Percentiles rank a stretch among this genome's conserved stretches.
Conservation (phyloP, 2,888 invertebrate genomes). For the Nomada flava region DNA sequence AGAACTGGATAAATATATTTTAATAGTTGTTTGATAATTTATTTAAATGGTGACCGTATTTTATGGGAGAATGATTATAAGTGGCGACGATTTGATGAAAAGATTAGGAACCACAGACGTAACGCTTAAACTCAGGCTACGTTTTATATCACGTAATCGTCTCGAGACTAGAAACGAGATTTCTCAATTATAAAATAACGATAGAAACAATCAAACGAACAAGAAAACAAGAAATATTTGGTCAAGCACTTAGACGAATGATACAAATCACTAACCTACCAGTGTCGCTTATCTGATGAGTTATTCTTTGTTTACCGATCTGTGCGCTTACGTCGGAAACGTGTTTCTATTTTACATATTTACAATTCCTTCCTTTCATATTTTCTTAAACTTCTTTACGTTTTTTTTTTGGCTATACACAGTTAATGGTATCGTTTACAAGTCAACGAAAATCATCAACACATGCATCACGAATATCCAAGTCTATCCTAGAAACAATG, state of each 20-base stretch:
- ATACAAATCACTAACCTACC: conserved; percentile 67
- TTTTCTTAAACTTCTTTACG: not conserved
- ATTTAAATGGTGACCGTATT: not conserved
- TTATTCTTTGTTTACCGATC: conserved; percentile 56
- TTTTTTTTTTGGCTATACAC: not conserved
- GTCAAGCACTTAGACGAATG: conserved; percentile 72
- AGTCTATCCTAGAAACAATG: conserved; percentile 17
- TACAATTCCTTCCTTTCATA: conserved; percentile 58
- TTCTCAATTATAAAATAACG: conserved; percentile 22
- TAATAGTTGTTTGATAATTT: not conserved
- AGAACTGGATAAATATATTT: not conserved
- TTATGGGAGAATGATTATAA: conserved; percentile 10
- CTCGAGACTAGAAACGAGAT: conserved; percentile 32
- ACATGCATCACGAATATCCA: conserved; percentile 13
- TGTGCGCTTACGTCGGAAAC: conserved; percentile 77
- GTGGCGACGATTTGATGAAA: conserved; percentile 21
- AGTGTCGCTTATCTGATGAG: conserved; percentile 60
- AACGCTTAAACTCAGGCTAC: conserved; percentile 46
- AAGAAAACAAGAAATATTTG: conserved; percentile 60
- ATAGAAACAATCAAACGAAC: conserved; percentile 20
- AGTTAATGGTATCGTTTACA: conserved; percentile 36
- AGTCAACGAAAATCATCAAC: conserved; percentile 34
- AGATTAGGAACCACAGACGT: conserved; percentile 53
- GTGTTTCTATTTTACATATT: conserved; percentile 73
- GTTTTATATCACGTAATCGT: conserved; percentile 22